phyloP scores from a whole-genome alignment of 2,113 vertebrate species.

The Apistogramma diplotaenia region DNA sequence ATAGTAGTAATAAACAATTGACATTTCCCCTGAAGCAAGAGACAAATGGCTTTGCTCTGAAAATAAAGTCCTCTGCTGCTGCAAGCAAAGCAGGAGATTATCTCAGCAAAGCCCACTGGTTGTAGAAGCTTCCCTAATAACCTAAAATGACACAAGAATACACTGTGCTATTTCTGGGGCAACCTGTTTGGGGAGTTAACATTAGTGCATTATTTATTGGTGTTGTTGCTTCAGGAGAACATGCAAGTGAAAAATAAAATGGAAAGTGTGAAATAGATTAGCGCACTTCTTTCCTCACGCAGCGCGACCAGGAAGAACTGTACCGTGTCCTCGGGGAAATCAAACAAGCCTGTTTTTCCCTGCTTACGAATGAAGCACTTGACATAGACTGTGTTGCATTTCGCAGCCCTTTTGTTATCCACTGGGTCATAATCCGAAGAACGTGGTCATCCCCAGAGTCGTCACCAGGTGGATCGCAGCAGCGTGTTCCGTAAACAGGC shows the following conservation, averaged over 20 bases:
- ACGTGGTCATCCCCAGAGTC: background rate
- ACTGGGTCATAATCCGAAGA: constrained; percentile 32
- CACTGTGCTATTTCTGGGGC: constrained; percentile 28
- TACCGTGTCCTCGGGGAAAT: constrained; percentile 33
- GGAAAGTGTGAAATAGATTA: constrained; percentile 38
- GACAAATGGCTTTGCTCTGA: constrained; percentile 51
- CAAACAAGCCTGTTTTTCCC: constrained; percentile 14
- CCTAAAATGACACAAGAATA: constrained; percentile 40
- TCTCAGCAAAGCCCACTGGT: constrained; percentile 54
- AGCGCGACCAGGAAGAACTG: constrained; percentile 30
- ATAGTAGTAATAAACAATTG: constrained; percentile 45
- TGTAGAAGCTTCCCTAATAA: constrained; percentile 60
- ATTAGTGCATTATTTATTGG: constrained; percentile 47
- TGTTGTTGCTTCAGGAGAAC: constrained; percentile 20
- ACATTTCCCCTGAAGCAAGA: constrained; percentile 35
- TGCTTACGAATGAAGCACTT: constrained; percentile 22
- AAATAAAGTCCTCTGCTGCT: constrained; percentile 54
- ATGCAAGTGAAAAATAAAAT: constrained; percentile 25
- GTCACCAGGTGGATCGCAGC: constrained; percentile 14
- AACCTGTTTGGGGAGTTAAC: constrained; percentile 48
- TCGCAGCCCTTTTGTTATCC: constrained; percentile 31
- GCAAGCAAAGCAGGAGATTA: constrained; percentile 67
- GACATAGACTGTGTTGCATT: constrained; percentile 18
- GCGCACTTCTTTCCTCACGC: constrained; percentile 22
- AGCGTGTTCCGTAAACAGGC: constrained; percentile 11